Evolutionary conservation across 2,797 vertebrate genomes (phyloP), one percentile per base, ranked within the genome.

Genomic region (Oceanodroma leucorhoa): DNA sequence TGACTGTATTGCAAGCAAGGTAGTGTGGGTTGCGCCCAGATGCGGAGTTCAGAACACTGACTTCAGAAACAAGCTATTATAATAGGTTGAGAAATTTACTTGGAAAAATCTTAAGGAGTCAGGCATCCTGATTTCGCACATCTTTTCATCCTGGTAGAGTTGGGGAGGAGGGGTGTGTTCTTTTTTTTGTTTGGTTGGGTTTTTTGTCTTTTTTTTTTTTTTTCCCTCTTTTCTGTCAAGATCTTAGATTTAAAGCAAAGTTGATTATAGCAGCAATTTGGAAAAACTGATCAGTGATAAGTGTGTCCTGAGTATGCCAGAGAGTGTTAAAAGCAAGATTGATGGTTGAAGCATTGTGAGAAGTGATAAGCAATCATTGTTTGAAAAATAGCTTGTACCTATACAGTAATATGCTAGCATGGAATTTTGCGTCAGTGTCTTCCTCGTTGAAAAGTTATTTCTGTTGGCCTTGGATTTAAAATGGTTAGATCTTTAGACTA

Each of bases 131-230:
- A 27, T 86, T 66, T 73, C 45, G 16, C 8, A 2, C 8, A 2
- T 45, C 34, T 57, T 34, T 53, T 38, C 53, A 30, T 5, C 18
- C 10, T 11, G 7, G 5, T 7, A 6, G 40, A 22, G 8, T 26
- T 67, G 7, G 6, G 2, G 57, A 0, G 36, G 36, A 36, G 36
- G 36, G 36, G 36, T 36, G 36, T 36, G 36, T 36, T 36, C 53
- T 66, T 53, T 36, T 5, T 72, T 23, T 14, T 14, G 2, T 3
- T 24, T 23, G 32, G 15, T 57, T 14, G 32, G 3, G 4, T 10
- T 5, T 40, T n/a, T n/a, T 9, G 22, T 3, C 7, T 4, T 40
- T n/a, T 16, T 23, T 32, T 12, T 12, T 2, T 13, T 4, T 1
- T 2, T 6, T n/a, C n/a, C 7, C 36, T 20, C 5, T 5, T 29